A percentile compares a stretch with the other conserved stretches of the same genome.
These are phyloP conservation scores for Gyrodactylus salaris DNA, from an alignment of 1,140 invertebrate genomes.

Conservation along the genomic window DNA sequence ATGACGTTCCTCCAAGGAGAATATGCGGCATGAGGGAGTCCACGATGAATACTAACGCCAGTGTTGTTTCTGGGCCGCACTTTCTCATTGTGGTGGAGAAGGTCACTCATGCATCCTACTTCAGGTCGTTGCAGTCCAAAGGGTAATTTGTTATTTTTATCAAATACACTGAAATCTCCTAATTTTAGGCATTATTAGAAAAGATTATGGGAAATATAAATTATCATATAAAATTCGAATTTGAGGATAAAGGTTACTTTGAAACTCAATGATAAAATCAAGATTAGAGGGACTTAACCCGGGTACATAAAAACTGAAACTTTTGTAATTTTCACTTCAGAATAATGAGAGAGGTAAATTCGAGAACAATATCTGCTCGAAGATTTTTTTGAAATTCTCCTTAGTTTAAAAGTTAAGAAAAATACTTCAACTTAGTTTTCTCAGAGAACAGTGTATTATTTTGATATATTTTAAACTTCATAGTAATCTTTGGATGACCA, in stretches of 20 bases:
- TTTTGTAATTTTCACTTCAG: too few relatives aligned
- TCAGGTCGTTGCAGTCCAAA: neutral
- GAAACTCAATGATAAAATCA: neutral
- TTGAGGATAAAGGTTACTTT: neutral
- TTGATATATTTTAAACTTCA: too few relatives aligned
- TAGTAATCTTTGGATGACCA: too few relatives aligned
- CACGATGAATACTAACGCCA: neutral
- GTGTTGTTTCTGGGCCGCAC: neutral
- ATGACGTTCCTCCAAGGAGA: neutral
- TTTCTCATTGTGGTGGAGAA: neutral
- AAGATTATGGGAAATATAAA: neutral
- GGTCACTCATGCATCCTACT: neutral
- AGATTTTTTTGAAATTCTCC: too few relatives aligned
- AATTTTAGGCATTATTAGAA: neutral
- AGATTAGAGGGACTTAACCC: too few relatives aligned
- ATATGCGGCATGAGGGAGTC: neutral
- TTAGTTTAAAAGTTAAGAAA: too few relatives aligned
- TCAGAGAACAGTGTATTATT: too few relatives aligned
- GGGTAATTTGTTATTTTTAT: neutral
- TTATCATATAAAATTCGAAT: neutral
- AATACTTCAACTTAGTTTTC: too few relatives aligned
- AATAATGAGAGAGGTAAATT: too few relatives aligned
- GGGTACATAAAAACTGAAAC: too few relatives aligned
- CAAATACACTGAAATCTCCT: neutral
- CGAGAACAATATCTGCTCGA: too few relatives aligned